phyloP scores from a whole-genome alignment of 23 tunicate species.

The Oikopleura albicans region DNA sequence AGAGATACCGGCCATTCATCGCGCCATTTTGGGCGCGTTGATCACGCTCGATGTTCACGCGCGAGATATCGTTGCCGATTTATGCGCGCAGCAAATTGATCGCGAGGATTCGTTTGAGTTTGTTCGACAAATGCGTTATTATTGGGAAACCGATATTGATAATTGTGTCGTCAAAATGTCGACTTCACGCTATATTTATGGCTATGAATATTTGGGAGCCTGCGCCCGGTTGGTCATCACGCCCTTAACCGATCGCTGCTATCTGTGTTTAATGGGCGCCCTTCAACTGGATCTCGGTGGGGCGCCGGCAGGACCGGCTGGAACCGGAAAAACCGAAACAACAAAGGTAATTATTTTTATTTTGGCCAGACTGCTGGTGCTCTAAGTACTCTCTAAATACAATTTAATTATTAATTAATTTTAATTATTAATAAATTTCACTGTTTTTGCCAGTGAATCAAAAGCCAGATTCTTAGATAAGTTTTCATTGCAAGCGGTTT shows the following conservation, averaged over 20 bases:
- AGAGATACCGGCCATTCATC: slow-evolving; percentile 51
- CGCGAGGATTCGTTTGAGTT: slow-evolving; percentile 47
- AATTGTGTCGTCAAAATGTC: slow-evolving; percentile 65
- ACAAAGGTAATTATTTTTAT: too few relatives aligned
- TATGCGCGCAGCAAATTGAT: slow-evolving; percentile 43
- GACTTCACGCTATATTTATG: slow-evolving; percentile 62
- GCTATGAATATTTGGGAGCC: slow-evolving; percentile 89
- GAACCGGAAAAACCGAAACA: slow-evolving; percentile 96
- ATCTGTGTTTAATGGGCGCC: slow-evolving; percentile 93
- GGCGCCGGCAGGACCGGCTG: slow-evolving; percentile 99
- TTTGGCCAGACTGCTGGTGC: too few relatives aligned
- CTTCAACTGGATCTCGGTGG: slow-evolving; percentile 97
- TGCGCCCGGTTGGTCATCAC: slow-evolving; percentile 88
- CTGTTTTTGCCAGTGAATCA: too few relatives aligned
- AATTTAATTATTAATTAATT: too few relatives aligned
- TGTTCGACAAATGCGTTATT: slow-evolving; percentile 78
- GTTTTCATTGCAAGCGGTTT: too few relatives aligned
- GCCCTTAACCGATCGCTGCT: slow-evolving; percentile 89
- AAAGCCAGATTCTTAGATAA: too few relatives aligned
- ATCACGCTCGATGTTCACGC: slow-evolving; percentile 96
- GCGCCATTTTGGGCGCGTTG: slow-evolving; percentile 80
- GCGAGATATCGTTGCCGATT: slow-evolving; percentile 83
- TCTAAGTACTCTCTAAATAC: too few relatives aligned
- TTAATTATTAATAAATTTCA: too few relatives aligned
- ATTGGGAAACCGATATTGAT: slow-evolving; percentile 91